Percentiles rank a stretch among this genome's conserved stretches.
These are phyloP conservation scores for Anas bahamensis DNA, from an alignment of 2,797 vertebrate species.

Conservation along the genomic window DNA sequence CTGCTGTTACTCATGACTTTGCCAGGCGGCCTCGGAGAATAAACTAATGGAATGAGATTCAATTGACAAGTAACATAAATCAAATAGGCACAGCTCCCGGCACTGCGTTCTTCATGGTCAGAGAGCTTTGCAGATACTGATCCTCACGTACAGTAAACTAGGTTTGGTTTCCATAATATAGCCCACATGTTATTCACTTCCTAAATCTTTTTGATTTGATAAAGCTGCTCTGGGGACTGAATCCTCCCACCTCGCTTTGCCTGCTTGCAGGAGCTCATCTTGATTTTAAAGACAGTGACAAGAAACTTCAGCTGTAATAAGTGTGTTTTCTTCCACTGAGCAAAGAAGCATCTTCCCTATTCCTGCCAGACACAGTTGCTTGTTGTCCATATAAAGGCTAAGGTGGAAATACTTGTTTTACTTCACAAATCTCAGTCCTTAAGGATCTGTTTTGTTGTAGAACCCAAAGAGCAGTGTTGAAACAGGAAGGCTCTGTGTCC, in stretches of 20 bases:
- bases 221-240: neutral
- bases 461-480: neutral
- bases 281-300: neutral
- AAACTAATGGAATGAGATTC: neutral
- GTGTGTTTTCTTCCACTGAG: neutral
- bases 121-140: slow-evolving; percentile 12
- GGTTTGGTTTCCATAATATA: neutral
- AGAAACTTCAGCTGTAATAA: neutral
- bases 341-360: rapidly evolving
- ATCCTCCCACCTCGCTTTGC: neutral
- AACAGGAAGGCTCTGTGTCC: neutral
- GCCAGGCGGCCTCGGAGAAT: neutral
- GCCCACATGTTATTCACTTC: neutral
- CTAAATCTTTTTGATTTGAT: neutral
- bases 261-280: neutral
- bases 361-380: neutral
- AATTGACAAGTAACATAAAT: neutral
- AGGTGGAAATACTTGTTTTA: neutral
- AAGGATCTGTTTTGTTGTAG: neutral
- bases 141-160: neutral
- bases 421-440: rapidly evolving
- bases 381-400: neutral
- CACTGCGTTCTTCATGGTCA: slow-evolving; percentile 4
- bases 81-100: neutral
- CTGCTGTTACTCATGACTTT: neutral